These are phyloP conservation scores for Lamellibrachia luymesi DNA, from an alignment of 1,140 invertebrate species.

Conservation along the genomic window DNA sequence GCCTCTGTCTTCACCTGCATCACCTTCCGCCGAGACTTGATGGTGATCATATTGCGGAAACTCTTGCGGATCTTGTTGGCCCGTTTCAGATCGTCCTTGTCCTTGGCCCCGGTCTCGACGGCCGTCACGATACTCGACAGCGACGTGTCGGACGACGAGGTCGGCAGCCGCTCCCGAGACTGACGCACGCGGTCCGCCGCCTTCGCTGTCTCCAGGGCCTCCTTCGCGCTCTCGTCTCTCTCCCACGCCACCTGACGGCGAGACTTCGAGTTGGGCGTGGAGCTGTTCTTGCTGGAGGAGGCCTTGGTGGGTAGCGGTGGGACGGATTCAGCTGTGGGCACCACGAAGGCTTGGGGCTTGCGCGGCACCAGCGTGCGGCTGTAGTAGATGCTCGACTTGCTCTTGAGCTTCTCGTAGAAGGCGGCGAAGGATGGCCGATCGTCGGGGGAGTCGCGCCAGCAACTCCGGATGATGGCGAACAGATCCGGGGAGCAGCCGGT, in stretches of 20 bases:
- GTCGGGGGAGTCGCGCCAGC: conserved; percentile 19
- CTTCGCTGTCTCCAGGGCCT: neutral
- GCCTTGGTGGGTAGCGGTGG: conserved; percentile 8
- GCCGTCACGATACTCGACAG: neutral
- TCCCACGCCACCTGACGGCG: conserved; percentile 5
- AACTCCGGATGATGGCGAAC: conserved; percentile 25
- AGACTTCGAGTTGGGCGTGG: conserved; percentile 1
- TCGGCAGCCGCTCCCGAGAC: conserved; percentile 14
- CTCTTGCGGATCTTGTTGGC: conserved; percentile 18
- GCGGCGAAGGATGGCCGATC: conserved; percentile 22
- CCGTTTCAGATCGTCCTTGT: conserved; percentile 1
- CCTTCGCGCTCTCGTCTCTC: neutral
- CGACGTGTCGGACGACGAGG: conserved; percentile 14
- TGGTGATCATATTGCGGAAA: conserved; percentile 14
- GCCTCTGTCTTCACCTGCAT: neutral
- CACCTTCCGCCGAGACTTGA: neutral
- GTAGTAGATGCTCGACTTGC: conserved; percentile 26
- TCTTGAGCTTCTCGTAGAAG: conserved; percentile 27
- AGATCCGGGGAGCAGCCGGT: conserved; percentile 17
- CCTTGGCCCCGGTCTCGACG: neutral
- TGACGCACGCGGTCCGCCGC: neutral
- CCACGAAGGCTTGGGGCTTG: neutral
- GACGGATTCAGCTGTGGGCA: neutral
- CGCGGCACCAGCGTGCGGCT: neutral
- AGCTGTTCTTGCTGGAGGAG: neutral